phyloP scores from a whole-genome alignment of 2,888 invertebrate genomes.

The Agriopis aurantiaria region DNA sequence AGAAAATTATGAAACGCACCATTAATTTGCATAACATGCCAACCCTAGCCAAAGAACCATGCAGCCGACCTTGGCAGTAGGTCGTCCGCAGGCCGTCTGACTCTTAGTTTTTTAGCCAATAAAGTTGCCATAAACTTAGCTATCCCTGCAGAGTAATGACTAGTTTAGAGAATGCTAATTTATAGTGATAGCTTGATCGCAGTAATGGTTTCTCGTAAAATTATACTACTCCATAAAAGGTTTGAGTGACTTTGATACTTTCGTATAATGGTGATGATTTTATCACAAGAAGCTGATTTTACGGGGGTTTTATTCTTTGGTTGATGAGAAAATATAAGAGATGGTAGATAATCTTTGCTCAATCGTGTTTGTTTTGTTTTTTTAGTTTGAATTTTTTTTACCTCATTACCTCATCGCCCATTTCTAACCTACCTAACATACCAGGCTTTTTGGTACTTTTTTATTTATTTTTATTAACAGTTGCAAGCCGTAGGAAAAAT shows the following conservation, averaged over 20 bases:
- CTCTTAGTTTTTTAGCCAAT: conserved; percentile 63
- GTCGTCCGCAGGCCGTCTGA: conserved; percentile 57
- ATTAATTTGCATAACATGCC: neutral
- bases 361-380: too few relatives aligned
- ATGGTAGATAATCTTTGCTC: neutral
- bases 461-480: too few relatives aligned
- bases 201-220: conserved; percentile 31
- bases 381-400: too few relatives aligned
- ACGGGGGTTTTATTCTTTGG: neutral
- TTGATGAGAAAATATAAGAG: neutral
- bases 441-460: too few relatives aligned
- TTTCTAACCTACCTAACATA: too few relatives aligned
- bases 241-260: conserved; percentile 30
- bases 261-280: conserved; percentile 16
- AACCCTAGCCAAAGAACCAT: conserved; percentile 28
- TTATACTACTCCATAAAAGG: conserved; percentile 26
- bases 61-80: conserved; percentile 64
- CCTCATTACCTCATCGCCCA: too few relatives aligned
- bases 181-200: conserved; percentile 31
- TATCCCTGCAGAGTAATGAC: conserved; percentile 55
- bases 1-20: too few relatives aligned
- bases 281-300: conserved; percentile 7
- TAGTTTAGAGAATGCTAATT: conserved; percentile 38
- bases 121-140: conserved; percentile 59
- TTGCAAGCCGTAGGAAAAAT: too few relatives aligned